A percentile compares a stretch with the other conserved stretches of the same genome.
phyloP scores from a whole-genome alignment of 2,888 invertebrate genomes.

The Drosophila neonasuta region DNA sequence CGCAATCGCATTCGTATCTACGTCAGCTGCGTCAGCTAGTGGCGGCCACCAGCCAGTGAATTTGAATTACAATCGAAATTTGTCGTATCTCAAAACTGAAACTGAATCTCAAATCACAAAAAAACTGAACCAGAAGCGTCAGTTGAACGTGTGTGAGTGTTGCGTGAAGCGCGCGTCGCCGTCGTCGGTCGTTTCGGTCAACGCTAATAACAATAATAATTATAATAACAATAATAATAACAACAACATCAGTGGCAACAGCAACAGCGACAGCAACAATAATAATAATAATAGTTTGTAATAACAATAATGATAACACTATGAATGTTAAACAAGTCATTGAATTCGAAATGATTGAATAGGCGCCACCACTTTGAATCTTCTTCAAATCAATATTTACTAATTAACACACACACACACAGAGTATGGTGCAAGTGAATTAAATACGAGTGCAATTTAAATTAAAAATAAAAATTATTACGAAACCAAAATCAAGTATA shows the following conservation, averaged over 20 bases:
- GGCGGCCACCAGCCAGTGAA: conserved; percentile 33
- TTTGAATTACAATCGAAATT: conserved; percentile 23
- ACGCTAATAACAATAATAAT: conserved; percentile 49
- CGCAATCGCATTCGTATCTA: conserved; percentile 11
- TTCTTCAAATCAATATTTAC: conserved; percentile 36
- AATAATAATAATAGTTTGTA: conserved; percentile 58
- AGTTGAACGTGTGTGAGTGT: conserved; percentile 47
- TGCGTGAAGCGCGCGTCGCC: conserved; percentile 57
- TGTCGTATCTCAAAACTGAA: conserved; percentile 5
- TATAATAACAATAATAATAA: conserved; percentile 54
- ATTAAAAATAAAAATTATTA: conserved; percentile 8
- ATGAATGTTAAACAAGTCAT: conserved; percentile 48
- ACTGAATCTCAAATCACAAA: conserved; percentile 17
- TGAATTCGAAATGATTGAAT: conserved; percentile 49
- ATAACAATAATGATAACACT: conserved; percentile 58
- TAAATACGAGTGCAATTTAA: conserved; percentile 52
- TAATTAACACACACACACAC: conserved; percentile 34
- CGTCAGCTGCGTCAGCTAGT: conserved; percentile 17
- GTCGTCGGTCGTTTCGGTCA: conserved; percentile 69
- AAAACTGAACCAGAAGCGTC: conserved; percentile 36
- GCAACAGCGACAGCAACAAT: conserved; percentile 27
- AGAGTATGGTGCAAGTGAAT: conserved; percentile 46
- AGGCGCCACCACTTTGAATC: conserved; percentile 45
- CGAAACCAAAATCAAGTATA: conserved; percentile 58
- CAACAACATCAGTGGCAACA: conserved; percentile 46